These are phyloP conservation scores for Melanerpes formicivorus DNA, from an alignment of 2,113 vertebrate species.

Conservation along the genomic window DNA sequence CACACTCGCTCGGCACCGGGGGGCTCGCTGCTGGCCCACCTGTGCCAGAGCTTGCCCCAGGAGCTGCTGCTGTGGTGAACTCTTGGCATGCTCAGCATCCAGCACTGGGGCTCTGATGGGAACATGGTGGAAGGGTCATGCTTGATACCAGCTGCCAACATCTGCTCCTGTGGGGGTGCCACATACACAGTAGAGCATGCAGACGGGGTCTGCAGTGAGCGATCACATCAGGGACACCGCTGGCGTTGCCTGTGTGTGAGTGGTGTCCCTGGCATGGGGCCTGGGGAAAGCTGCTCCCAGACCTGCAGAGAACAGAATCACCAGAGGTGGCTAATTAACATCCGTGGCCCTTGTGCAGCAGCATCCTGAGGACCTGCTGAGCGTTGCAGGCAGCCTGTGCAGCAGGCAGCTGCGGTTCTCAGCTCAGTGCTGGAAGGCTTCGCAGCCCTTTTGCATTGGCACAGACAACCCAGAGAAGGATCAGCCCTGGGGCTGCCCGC, in stretches of 20 bases:
- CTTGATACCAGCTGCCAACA: neutral
- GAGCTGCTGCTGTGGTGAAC: neutral
- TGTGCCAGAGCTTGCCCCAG: neutral
- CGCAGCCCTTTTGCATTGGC: neutral
- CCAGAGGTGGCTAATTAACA: neutral
- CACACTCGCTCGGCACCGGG: neutral
- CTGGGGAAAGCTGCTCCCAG: neutral
- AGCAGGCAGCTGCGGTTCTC: neutral
- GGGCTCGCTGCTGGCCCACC: neutral
- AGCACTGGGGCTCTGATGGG: neutral
- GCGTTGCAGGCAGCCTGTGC: fast-evolving
- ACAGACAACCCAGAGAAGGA: neutral
- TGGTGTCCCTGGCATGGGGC: neutral
- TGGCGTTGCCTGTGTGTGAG: neutral
- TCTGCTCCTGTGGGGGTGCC: neutral
- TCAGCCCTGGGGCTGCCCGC: neutral
- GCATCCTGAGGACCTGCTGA: neutral
- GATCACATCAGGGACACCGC: neutral
- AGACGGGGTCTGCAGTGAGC: fast-evolving
- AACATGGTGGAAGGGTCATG: neutral
- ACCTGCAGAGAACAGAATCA: neutral
- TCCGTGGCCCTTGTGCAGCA: neutral
- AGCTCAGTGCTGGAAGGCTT: neutral
- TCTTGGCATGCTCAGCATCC: neutral
- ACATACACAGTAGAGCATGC: neutral